Base-by-base conservation (phyloP, 2,797 vertebrate species). In the Etheostoma nigrum region DNA sequence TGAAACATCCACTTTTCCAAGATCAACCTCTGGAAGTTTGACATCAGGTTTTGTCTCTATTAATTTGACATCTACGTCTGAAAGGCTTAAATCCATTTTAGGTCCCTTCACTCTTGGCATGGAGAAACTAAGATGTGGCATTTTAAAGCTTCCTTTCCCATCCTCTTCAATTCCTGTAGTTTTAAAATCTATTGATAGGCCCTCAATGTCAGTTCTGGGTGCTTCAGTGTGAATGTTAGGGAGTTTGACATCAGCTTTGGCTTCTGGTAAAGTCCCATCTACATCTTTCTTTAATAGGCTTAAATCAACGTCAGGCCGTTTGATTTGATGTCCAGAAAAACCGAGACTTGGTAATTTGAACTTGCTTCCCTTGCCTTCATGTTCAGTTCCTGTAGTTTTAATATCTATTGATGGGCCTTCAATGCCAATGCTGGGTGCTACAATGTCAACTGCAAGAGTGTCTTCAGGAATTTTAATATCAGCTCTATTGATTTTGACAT, bases 271-370 rank as follows among this genome's bases (percentile, higher is more conserved):
- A 64, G 52, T 57, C 4, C 79, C 30, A 18, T 88, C 83, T 1
- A 89, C 8, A 1, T 88, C 92, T 15, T 91, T 92, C 0, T 83
- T 88, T 64, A 78, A 66, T 5, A 73, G 5, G 2, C 42, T 72
- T 16, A 83, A 30, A 59, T 88, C 79, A 76, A 76, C 44, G 30
- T 76, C 59, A 48, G 88, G 92, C 36, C 36, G 36, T 40, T 40
- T 40, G 36, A 12, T 40, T 40, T 11, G 36, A 40, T 10, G 36
- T 40, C 36, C 36, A 11, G 36, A 40, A 40, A 40, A 40, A 40
- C 36, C 36, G 10, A 40, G 36, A 40, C 36, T 40, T 40, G 36
- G 36, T 3, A 40, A 9, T 40, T 40, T 66, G 16, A 92, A 87
- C 40, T 87, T 90, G 48, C 72, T 47, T 65, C 64, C 83, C 75